These are phyloP conservation scores for Amphiduros pacificus DNA, from an alignment of 2,888 invertebrate genomes.

Conservation along the genomic window DNA sequence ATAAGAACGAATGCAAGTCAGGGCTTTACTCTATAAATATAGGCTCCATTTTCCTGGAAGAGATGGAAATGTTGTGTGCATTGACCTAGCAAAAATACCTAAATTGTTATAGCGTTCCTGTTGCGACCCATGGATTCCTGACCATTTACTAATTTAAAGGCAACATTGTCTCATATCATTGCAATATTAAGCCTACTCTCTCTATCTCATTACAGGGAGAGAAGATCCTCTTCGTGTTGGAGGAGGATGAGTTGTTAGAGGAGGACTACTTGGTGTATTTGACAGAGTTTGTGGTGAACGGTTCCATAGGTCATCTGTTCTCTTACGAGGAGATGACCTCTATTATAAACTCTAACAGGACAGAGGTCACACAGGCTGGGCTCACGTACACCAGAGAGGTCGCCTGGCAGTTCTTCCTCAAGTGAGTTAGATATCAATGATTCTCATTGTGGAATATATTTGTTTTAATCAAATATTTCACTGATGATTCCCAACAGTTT, in stretches of 20 bases:
- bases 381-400: constrained; percentile 57
- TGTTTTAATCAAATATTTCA: too few relatives aligned
- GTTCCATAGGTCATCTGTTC: constrained; percentile 56
- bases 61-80: too few relatives aligned
- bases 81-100: too few relatives aligned
- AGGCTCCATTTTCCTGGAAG: too few relatives aligned
- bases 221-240: constrained; percentile 50
- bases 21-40: too few relatives aligned
- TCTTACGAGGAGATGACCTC: constrained; percentile 57
- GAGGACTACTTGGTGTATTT: constrained; percentile 56
- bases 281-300: constrained; percentile 55
- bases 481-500: too few relatives aligned
- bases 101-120: too few relatives aligned
- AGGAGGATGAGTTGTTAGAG: constrained; percentile 54
- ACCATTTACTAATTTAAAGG: too few relatives aligned
- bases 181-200: not conserved
- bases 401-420: constrained; percentile 59
- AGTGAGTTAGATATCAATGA: constrained; percentile 7
- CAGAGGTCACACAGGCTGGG: constrained; percentile 58
- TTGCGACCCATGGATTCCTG: too few relatives aligned
- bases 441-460: too few relatives aligned
- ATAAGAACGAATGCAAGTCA: too few relatives aligned
- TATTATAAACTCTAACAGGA: constrained; percentile 59
- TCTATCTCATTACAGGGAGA: constrained; percentile 44
- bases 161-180: too few relatives aligned